Evolutionary conservation across 2,888 invertebrate species (phyloP), one percentile per base, ranked within the genome.

Genomic region (Heliothis peltigera): DNA sequence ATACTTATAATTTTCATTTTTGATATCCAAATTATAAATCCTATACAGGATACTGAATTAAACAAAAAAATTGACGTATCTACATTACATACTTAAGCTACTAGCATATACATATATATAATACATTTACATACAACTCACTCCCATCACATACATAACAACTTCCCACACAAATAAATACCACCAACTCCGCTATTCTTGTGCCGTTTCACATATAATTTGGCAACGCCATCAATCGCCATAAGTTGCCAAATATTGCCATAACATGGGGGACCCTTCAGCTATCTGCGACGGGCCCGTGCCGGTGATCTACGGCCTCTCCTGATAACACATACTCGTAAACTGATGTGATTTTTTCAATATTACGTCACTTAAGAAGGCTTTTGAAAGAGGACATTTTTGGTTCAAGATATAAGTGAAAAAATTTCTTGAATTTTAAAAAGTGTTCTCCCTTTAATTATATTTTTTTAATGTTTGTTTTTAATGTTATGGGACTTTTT

Each of bases 261-360:
- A 78, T 78, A 76, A 79, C 44, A 39, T 28, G 59, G 55, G 25
- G 58, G 56, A 51, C 59, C 66, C 52, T 58, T 66, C 70, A 53
- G 57, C 6, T 77, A 71, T 74, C 60, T 46, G 59, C 62, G 64
- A 57, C 25, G 54, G 7, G 42, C 15, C 39, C 17, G 18, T 32
- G 10, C 54, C 21, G 52, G 64, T 77, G 80, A 80, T 80, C 57
- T 79, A 80, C 65, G 53, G 52, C 59, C 66, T 6, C 12, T 32
- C 51, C 65, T 61, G 64, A 77, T 70, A 72, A 77, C 73, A 67
- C 56, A 39, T 35, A 57, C 75, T 79, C 81, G 57, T 79, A 80
- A 80, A 79, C 49, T 58, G 18, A 49, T 18, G 15, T 62, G 53
- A 48, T 73, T 64, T 67, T 73, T 78, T 73, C 52, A 65, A 69